Evolutionary conservation across 2,888 invertebrate genomes (phyloP), one percentile per base, ranked within the genome.

Genomic region (Ormyrus nitidulus): DNA sequence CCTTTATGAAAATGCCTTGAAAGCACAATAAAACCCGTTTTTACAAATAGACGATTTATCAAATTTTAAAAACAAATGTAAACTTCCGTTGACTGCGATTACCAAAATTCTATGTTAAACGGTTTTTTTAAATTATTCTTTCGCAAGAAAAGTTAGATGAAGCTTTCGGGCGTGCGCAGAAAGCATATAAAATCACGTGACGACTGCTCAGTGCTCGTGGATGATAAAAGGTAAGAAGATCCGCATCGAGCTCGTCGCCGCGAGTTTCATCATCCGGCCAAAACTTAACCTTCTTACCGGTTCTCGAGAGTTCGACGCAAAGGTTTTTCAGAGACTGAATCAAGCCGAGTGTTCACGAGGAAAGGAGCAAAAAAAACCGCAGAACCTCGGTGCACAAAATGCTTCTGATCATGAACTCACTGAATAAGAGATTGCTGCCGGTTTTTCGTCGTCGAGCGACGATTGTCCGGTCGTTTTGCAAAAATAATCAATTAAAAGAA

Each of bases 371-470:
- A 54, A 48, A 49, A 46, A 54, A 48, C 34, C 34, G 34, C 34
- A 6, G 59, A 53, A 58, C 44, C 64, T 68, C 4, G 19, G 64
- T 51, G 34, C 5, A 34, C 34, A 81, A 79, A 73, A 88, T 83
- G 85, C 85, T 85, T 83, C 82, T 86, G 56, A 81, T 88, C 49
- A 77, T 84, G 82, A 86, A 83, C 73, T 84, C 84, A 7, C 54
- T 88, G 10, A 86, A 85, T 68, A 74, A 79, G 19, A 88, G 85
- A 81, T 80, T 88, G 9, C 71, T 88, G 77, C 86, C 88, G 19
- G 73, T 86, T 8, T 83, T 88, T 64, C 86, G 88, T 7, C 85
- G 87, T 46, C 85, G 88, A 65, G 74, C 83, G 54, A 84, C 83
- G 49, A 62, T 84, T 13, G 74, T 68, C 66, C 84, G 87, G 62